Evolutionary conservation across 2,888 invertebrate species (phyloP), one percentile per base, ranked within the genome.

Genomic region (Agrotis ipsilon): DNA sequence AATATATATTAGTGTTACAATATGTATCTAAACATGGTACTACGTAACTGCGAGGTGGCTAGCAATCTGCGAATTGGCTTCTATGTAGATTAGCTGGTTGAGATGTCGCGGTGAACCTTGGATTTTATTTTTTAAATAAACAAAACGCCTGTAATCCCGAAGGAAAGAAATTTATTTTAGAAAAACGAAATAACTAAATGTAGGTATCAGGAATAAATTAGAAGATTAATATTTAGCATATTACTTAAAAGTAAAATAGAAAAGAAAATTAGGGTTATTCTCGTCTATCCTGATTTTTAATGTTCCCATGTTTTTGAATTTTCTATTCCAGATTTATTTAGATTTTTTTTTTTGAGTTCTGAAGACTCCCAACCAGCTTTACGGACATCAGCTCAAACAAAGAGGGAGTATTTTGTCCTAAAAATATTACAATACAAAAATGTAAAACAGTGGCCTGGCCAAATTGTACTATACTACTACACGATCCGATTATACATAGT

Each of bases 41-140:
- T 92, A 92, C 83, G 88, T 88, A 90, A 91, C 90, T 94, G 95
- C 95, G 95, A 95, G 95, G 95, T 95, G 92, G 92, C 92, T 91
- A 91, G 89, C 91, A 91, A 91, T 88, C 90, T 92, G 92, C 91
- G 79, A 87, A 90, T 88, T 86, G 91, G 90, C 90, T 90, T 87
- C 11, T 39, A 88, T 81, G 86, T 89, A 89, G 68, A 68, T 63
- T 54, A 63, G 70, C 70, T 73, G 65, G 67, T 58, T 60, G 75
- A 68, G 80, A 66, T 54, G 52, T 52, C 18, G 48, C 6, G 55
- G 46, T 0, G 11, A 51, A 57, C 49, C 19, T 21, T 43, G 21
- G 2, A n/a, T 1, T 32, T 19, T 4, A 1, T 9, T 27, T 27
- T 27, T 2, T 9, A 39, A 39, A 39, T 9, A 39, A 39, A 1